Evolutionary conservation across 2,113 vertebrate species (phyloP).

Genomic region (Dissostichus mawsoni): DNA sequence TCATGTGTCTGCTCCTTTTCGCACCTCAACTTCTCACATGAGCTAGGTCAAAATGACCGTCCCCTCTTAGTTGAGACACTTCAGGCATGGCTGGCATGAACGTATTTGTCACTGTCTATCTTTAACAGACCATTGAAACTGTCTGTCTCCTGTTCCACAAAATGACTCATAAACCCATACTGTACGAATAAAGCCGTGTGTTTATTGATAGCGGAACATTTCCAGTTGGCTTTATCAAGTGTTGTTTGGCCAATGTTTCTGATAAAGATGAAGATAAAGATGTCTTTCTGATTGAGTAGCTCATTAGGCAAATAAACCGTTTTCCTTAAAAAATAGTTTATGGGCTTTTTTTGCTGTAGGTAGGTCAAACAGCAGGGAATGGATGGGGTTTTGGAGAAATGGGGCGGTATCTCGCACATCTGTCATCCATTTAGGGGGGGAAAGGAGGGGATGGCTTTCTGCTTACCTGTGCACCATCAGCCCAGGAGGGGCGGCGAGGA

Average conservation of each 20-base stretch:
- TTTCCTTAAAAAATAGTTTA: conserved; percentile 31
- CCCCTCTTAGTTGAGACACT: conserved; percentile 27
- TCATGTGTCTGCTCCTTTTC: conserved; percentile 9
- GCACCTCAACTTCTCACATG: conserved; percentile 20
- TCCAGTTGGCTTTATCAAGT: conserved; percentile 20
- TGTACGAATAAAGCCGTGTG: conserved; percentile 39
- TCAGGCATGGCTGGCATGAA: conserved; percentile 38
- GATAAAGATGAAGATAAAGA: conserved; percentile 32
- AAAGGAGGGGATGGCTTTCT: conserved; percentile 51
- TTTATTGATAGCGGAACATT: conserved; percentile 24
- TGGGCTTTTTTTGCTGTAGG: conserved; percentile 14
- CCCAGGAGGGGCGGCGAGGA: conserved; percentile 57
- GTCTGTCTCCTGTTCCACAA: conserved; percentile 53
- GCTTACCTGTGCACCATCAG: conserved; percentile 73
- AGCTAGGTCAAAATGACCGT: conserved; percentile 32
- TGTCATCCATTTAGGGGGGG: conserved; percentile 61
- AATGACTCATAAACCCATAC: conserved; percentile 57
- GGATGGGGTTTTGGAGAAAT: not conserved
- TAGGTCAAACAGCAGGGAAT: conserved; percentile 29
- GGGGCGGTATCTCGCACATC: conserved; percentile 45
- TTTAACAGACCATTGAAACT: conserved; percentile 47
- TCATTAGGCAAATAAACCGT: conserved; percentile 11
- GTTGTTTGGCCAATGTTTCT: conserved; percentile 6
- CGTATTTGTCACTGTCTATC: conserved; percentile 61
- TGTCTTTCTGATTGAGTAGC: not conserved